Percentiles rank a stretch among this genome's conserved stretches.
Evolutionary conservation across 1,140 invertebrate genomes (phyloP).

Genomic region (Choristoneura fumiferana): DNA sequence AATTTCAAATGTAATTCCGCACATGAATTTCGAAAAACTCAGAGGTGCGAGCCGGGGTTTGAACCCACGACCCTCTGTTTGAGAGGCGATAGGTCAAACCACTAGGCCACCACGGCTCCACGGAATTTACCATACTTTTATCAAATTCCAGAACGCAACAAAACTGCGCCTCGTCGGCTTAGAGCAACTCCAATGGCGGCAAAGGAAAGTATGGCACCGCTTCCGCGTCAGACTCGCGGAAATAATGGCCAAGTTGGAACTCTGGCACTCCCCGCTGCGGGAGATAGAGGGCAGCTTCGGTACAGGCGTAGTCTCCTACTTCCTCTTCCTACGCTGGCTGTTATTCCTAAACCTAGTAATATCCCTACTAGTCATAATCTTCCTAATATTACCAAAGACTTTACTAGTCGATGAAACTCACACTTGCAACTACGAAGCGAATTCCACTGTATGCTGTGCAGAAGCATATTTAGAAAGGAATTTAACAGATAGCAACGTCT

Average conservation of each 20-base stretch:
- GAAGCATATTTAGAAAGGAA: slow-evolving; percentile 78
- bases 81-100: too few relatives aligned
- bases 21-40: too few relatives aligned
- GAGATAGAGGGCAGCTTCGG: slow-evolving; percentile 90
- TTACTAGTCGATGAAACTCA: slow-evolving; percentile 70
- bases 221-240: slow-evolving; percentile 80
- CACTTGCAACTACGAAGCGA: slow-evolving; percentile 49
- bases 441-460: slow-evolving; percentile 78
- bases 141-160: slow-evolving; percentile 83
- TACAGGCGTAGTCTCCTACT: slow-evolving; percentile 88
- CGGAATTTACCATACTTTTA: too few relatives aligned
- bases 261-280: slow-evolving; percentile 85
- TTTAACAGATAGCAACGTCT: slow-evolving; percentile 65
- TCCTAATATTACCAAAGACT: slow-evolving; percentile 84
- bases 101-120: too few relatives aligned
- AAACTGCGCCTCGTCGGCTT: slow-evolving; percentile 88
- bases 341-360: slow-evolving; percentile 86
- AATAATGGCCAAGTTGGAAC: slow-evolving; percentile 82
- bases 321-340: slow-evolving; percentile 90
- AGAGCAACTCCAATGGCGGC: slow-evolving; percentile 87
- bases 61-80: too few relatives aligned
- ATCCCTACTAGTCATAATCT: slow-evolving; percentile 82
- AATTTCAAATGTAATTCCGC: too few relatives aligned
- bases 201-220: slow-evolving; percentile 84
- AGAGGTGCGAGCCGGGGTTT: too few relatives aligned